These are phyloP conservation scores for Henicopernis longicauda DNA, from an alignment of 2,113 vertebrate genomes.

Conservation along the genomic window DNA sequence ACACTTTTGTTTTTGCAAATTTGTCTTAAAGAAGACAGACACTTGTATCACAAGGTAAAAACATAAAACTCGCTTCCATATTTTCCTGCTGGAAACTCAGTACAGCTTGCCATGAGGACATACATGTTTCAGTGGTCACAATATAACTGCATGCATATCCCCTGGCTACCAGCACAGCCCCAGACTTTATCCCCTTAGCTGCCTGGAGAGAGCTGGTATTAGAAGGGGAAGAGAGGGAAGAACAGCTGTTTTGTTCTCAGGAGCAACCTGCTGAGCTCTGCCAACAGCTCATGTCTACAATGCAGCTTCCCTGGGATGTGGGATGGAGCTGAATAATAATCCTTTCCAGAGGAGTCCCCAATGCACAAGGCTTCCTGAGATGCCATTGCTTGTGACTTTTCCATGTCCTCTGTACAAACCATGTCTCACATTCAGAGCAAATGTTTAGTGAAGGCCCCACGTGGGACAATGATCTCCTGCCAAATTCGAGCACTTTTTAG, in stretches of 20 bases:
- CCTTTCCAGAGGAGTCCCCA: neutral
- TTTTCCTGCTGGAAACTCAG: neutral
- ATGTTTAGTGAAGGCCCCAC: neutral
- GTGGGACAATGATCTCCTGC: neutral
- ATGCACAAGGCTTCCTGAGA: neutral
- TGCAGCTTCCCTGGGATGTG: neutral
- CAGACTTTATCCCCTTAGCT: neutral
- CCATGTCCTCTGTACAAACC: neutral
- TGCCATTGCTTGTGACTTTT: neutral
- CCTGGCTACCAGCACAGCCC: neutral
- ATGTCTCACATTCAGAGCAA: neutral
- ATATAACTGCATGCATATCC: fast-evolving
- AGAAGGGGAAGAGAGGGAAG: neutral
- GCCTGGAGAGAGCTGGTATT: fast-evolving
- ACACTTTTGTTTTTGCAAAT: neutral
- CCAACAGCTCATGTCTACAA: neutral
- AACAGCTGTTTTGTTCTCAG: neutral
- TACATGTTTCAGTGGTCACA: neutral
- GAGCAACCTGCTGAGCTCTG: neutral
- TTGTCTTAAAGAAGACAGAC: neutral
- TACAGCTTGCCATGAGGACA: neutral
- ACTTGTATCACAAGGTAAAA: neutral
- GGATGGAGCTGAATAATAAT: neutral
- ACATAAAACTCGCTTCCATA: neutral
- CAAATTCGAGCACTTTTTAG: neutral